Percentiles rank a stretch among this genome's conserved stretches.
phyloP scores from a whole-genome alignment of 2,797 vertebrate species.

The Cynodonichthys magdalenae region DNA sequence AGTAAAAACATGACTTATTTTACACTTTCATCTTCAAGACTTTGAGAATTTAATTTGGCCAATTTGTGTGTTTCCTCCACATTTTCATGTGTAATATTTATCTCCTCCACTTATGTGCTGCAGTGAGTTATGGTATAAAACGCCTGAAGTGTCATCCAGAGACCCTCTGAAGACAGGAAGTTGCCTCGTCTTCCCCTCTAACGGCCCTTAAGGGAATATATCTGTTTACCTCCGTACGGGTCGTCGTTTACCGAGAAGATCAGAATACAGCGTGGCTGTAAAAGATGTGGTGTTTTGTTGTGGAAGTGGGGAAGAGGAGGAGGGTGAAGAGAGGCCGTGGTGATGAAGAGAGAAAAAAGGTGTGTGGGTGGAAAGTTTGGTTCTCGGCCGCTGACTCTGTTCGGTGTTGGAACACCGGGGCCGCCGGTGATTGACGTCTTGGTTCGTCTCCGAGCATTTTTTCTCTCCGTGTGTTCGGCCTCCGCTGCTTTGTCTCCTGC shows the following conservation, averaged over 20 bases:
- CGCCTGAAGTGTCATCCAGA: conserved; percentile 54
- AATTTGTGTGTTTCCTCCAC: conserved; percentile 33
- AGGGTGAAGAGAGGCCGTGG: conserved; percentile 24
- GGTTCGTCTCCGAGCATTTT: conserved; percentile 38
- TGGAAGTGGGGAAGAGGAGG: conserved; percentile 9
- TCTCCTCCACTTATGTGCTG: conserved; percentile 22
- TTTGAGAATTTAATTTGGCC: conserved; percentile 29
- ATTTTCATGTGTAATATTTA: conserved; percentile 41
- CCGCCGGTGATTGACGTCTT: conserved; percentile 54
- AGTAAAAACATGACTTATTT: background rate
- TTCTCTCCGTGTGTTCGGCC: conserved; percentile 35
- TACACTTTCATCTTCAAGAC: background rate
- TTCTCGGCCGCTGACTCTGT: conserved; percentile 64
- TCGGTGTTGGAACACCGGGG: conserved; percentile 55
- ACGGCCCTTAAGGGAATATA: conserved; percentile 64
- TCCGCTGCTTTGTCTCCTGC: conserved; percentile 42
- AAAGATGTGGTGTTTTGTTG: conserved; percentile 41
- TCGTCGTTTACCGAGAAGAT: conserved; percentile 58
- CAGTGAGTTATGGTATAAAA: conserved; percentile 55
- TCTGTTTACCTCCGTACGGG: conserved; percentile 58
- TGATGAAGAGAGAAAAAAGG: conserved; percentile 44
- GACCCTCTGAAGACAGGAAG: conserved; percentile 48
- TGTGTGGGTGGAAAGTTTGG: conserved; percentile 65
- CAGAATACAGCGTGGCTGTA: conserved; percentile 40
- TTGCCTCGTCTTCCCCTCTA: conserved; percentile 63